Conservation (phyloP, 1,140 invertebrate species). For the Sinella curviseta region DNA sequence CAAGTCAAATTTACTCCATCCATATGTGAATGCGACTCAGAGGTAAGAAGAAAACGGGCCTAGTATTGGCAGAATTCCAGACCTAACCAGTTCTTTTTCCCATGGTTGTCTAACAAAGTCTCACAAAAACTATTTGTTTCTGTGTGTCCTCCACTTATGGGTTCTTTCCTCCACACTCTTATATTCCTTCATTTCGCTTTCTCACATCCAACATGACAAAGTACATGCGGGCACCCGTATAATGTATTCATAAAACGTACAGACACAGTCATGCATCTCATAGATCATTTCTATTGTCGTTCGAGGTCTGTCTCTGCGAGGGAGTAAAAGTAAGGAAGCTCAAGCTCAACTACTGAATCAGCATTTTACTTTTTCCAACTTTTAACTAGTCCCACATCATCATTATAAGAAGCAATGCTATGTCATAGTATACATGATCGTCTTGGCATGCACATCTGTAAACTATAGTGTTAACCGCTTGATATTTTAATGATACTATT, state of each 20-base stretch:
- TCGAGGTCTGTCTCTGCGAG: neutral
- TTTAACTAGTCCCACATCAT: neutral
- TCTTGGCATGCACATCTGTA: too few relatives aligned
- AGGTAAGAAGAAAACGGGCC: slow-evolving; percentile 41
- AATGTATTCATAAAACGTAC: slow-evolving; percentile 16
- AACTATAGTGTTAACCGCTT: too few relatives aligned
- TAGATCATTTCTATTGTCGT: slow-evolving; percentile 13
- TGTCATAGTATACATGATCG: too few relatives aligned
- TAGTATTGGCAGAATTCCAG: neutral
- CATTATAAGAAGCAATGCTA: neutral
- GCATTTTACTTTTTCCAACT: neutral
- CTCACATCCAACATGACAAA: neutral
- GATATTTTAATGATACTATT: too few relatives aligned
- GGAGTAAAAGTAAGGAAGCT: neutral
- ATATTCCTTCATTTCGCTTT: neutral
- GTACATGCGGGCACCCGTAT: neutral
- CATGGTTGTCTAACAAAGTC: neutral
- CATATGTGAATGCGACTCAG: slow-evolving; percentile 49
- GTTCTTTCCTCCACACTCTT: neutral
- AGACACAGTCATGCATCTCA: neutral
- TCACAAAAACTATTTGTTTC: neutral
- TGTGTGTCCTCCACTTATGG: neutral
- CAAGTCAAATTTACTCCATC: slow-evolving; percentile 49
- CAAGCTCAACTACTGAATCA: neutral
- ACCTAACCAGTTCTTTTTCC: neutral